Conservation (phyloP, 1,140 invertebrate species). For the Pogonus chalceus region DNA sequence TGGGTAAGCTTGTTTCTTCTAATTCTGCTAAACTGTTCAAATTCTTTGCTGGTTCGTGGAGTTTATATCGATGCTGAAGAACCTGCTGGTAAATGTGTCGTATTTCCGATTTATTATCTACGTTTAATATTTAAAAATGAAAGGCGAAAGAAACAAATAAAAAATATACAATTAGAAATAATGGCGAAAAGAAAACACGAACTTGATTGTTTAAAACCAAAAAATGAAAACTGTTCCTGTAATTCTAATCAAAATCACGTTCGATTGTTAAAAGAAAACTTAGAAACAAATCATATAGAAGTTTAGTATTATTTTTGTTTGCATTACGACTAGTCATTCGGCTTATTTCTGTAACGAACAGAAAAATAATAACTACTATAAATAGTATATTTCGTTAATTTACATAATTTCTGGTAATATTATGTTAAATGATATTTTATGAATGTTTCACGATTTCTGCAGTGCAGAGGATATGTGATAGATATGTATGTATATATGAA, state of each 20-base stretch:
- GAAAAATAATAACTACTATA: too few species aligned
- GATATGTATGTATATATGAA: neutral
- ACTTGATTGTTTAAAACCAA: constrained; percentile 9
- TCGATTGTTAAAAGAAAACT: neutral
- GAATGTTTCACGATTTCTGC: neutral
- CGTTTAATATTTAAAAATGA: constrained; percentile 62
- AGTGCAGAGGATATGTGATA: constrained; percentile 4
- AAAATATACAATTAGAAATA: constrained; percentile 29
- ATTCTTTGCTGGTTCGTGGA: constrained; percentile 70
- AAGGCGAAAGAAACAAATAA: constrained; percentile 45
- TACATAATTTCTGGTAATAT: too few species aligned
- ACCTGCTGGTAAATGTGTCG: constrained; percentile 63
- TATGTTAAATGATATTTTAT: neutral
- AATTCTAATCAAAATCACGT: neutral
- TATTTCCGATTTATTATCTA: constrained; percentile 71
- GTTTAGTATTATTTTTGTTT: neutral
- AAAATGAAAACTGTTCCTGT: constrained; percentile 9
- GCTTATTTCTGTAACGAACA: too few species aligned
- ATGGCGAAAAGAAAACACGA: constrained; percentile 25
- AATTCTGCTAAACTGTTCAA: constrained; percentile 71
- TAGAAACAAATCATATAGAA: constrained; percentile 2
- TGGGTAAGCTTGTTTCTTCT: constrained; percentile 60
- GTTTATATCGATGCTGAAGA: constrained; percentile 78
- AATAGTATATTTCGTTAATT: too few species aligned
- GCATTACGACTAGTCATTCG: too few species aligned